Percentiles rank a stretch among this genome's conserved stretches.
Conservation (phyloP, 1,140 invertebrate species). For the Drosophila jambulina region DNA sequence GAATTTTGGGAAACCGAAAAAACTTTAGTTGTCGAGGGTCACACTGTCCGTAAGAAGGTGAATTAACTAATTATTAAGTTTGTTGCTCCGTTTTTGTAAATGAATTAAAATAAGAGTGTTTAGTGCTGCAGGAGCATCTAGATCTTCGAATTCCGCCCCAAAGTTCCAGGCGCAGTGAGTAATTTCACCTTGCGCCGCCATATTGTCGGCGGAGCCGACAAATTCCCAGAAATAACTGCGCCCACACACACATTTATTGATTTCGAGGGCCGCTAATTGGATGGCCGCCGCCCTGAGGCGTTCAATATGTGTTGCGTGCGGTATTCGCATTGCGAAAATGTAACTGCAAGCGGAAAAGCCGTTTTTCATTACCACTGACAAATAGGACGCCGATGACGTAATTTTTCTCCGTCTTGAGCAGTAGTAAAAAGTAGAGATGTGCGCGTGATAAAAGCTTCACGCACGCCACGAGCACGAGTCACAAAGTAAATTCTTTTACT, state of each 20-base stretch:
- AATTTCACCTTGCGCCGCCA: slow-evolving; percentile 50
- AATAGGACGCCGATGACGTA: slow-evolving; percentile 81
- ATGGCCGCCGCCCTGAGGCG: slow-evolving; percentile 24
- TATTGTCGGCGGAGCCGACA: slow-evolving; percentile 58
- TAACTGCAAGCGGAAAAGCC: slow-evolving; percentile 28
- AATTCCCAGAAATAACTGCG: slow-evolving; percentile 31
- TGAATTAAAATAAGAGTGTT: slow-evolving; percentile 6
- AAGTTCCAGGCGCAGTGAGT: slow-evolving; percentile 52
- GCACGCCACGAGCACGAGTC: not conserved
- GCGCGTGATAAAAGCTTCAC: slow-evolving; percentile 13
- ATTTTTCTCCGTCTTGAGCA: slow-evolving; percentile 59
- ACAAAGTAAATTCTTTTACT: not conserved
- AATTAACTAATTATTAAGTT: slow-evolving; percentile 50
- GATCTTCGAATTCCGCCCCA: slow-evolving; percentile 5
- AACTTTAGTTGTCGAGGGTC: slow-evolving; percentile 5
- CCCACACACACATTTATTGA: slow-evolving; percentile 65
- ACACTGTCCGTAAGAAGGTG: slow-evolving; percentile 43
- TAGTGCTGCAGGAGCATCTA: slow-evolving; percentile 8
- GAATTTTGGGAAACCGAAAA: too few species aligned
- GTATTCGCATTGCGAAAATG: slow-evolving; percentile 40
- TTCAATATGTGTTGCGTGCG: slow-evolving; percentile 18
- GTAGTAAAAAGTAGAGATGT: slow-evolving; percentile 44
- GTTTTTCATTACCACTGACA: slow-evolving; percentile 47
- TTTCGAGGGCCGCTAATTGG: slow-evolving; percentile 35
- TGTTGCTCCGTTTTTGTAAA: slow-evolving; percentile 11